Evolutionary conservation across 2,888 invertebrate genomes (phyloP), one percentile per base, ranked within the genome.

Genomic region (Mythimna pallens): DNA sequence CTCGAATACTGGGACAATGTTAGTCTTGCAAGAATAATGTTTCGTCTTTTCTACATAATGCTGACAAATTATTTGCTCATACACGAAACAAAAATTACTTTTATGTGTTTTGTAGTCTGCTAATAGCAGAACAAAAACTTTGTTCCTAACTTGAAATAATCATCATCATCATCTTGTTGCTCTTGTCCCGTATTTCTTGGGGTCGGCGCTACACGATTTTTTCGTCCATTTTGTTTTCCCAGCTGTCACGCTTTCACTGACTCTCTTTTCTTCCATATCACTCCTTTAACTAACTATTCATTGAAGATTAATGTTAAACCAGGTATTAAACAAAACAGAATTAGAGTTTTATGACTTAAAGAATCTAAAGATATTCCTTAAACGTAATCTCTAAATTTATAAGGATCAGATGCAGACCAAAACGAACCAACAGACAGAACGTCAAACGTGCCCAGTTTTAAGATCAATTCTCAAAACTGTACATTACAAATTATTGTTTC

Each of bases 401-500:
- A 62, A 52, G 6, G 54, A 63, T 54, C 22, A 47, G 47, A 68
- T 47, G 17, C 36, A 65, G 55, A 57, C 14, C 22, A 52, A 59
- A 25, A 77, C 17, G 55, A 40, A 43, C 62, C 63, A 25, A 25
- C 43, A 80, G 78, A 80, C 66, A 73, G 25, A 65, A 22, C 30
- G 67, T 30, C 82, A 73, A 57, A 73, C 82, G 78, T 82, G 78
- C 47, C 25, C 43, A 73, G 78, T 36, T 78, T 78, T 22, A 54
- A 76, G 58, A 80, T 68, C 10, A 70, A 50, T 73, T 75, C 78
- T 71, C 40, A 47, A 74, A 81, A 71, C 74, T 65, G 70, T 62
- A 52, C 65, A 68, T 55, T 34, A 62, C 50, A 73, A 57, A 50
- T 76, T 50, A 68, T 71, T 62, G 70, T 71, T 76, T 59, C 71